phyloP scores from a whole-genome alignment of 2,113 vertebrate species.

The Brachirus orientalis region DNA sequence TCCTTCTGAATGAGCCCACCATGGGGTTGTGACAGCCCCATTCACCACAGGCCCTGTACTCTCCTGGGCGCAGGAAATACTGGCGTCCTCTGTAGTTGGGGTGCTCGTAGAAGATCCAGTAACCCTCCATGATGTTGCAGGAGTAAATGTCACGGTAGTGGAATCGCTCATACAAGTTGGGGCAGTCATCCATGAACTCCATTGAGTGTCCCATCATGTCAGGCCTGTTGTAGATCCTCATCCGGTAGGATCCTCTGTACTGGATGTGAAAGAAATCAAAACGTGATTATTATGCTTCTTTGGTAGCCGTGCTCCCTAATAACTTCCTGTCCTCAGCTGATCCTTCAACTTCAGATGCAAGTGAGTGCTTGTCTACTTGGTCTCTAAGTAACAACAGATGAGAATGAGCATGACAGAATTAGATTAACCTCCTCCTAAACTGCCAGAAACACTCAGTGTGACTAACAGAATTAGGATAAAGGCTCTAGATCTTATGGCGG shows the following conservation, averaged over 20 bases:
- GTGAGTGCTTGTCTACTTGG: conserved; percentile 15
- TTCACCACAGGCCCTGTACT: conserved; percentile 79
- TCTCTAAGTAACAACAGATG: conserved; percentile 40
- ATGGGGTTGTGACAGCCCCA: conserved; percentile 81
- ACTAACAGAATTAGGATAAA: conserved; percentile 76
- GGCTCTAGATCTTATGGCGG: conserved; percentile 66
- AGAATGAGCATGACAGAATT: conserved; percentile 49
- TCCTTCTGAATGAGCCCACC: conserved; percentile 81
- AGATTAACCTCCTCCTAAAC: conserved; percentile 30
- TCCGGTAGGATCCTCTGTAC: conserved; percentile 78
- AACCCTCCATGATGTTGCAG: conserved; percentile 77
- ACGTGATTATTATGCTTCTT: conserved; percentile 19
- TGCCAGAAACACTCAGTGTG: conserved; percentile 66
- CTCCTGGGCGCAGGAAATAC: conserved; percentile 80
- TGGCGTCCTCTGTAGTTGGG: conserved; percentile 81
- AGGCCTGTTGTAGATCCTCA: conserved; percentile 81
- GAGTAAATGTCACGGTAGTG: conserved; percentile 77
- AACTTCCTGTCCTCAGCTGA: conserved; percentile 10
- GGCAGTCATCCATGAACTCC: conserved; percentile 81
- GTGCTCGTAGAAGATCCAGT: conserved; percentile 83
- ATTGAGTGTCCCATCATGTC: conserved; percentile 75
- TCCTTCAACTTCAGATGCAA: conserved; percentile 45
- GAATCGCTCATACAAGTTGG: conserved; percentile 77
- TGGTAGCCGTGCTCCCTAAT: conserved; percentile 10
- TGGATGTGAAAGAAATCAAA: conserved; percentile 43